These are phyloP conservation scores for Battus philenor DNA, from an alignment of 1,140 invertebrate genomes.

Conservation along the genomic window DNA sequence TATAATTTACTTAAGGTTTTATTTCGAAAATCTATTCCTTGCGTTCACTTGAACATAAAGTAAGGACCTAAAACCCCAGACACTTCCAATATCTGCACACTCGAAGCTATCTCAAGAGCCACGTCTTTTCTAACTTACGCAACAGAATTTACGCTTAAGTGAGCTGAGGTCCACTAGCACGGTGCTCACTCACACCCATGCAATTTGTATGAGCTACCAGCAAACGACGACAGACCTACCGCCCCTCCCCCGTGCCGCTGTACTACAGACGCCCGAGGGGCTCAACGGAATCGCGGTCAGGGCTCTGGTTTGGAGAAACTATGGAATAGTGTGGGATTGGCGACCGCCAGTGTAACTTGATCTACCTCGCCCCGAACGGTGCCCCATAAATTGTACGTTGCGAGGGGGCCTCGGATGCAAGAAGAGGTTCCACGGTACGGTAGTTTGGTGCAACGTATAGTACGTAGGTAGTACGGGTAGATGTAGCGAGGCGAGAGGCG, in stretches of 20 bases:
- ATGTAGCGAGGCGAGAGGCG: constrained; percentile 64
- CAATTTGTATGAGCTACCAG: constrained; percentile 54
- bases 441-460: constrained; percentile 28
- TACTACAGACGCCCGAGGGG: constrained; percentile 43
- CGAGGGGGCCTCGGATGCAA: constrained; percentile 23
- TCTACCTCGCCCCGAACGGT: constrained; percentile 20
- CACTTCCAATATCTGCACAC: constrained; percentile 50
- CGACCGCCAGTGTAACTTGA: constrained; percentile 37
- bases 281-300: constrained; percentile 49
- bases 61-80: constrained; percentile 18
- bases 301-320: constrained; percentile 67
- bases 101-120: constrained; percentile 59
- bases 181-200: constrained; percentile 66
- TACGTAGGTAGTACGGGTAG: constrained; percentile 54
- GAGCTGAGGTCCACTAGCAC: constrained; percentile 62
- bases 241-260: constrained; percentile 30
- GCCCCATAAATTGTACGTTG: constrained; percentile 13
- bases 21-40: constrained; percentile 6
- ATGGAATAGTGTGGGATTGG: constrained; percentile 70
- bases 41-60: constrained; percentile 9
- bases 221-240: constrained; percentile 28
- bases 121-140: constrained; percentile 71
- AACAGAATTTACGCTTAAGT: constrained; percentile 73
- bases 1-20: too few species aligned
- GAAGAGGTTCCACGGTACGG: constrained; percentile 22